phyloP scores from a whole-genome alignment of 2,888 invertebrate genomes.

The Acrocyrtus sp. region DNA sequence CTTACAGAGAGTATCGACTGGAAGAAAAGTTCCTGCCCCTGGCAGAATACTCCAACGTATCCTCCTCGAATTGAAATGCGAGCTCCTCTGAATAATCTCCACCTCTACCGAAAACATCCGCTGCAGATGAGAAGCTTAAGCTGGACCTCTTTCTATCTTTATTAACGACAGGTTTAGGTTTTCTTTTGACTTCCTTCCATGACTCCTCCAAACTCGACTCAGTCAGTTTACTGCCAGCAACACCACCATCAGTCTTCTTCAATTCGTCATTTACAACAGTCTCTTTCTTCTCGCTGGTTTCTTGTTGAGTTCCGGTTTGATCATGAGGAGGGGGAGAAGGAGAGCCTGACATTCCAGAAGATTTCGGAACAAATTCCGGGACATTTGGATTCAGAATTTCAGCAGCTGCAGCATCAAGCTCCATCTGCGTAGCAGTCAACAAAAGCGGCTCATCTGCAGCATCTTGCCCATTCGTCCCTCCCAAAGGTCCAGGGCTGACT shows the following conservation, averaged over 20 bases:
- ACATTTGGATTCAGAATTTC: constrained; percentile 56
- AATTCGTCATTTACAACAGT: neutral
- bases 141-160: constrained; percentile 36
- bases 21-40: constrained; percentile 27
- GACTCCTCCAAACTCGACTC: constrained; percentile 38
- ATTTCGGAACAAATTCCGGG: constrained; percentile 54
- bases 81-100: constrained; percentile 18
- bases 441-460: neutral
- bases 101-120: neutral
- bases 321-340: constrained; percentile 65
- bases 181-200: constrained; percentile 61
- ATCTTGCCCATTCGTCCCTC: neutral
- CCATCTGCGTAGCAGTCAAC: neutral
- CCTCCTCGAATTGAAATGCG: constrained; percentile 27
- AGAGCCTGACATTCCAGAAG: constrained; percentile 69
- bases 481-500: constrained; percentile 58
- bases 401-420: too few species aligned
- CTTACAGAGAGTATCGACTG: constrained; percentile 33
- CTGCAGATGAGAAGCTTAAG: constrained; percentile 12
- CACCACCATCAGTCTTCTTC: constrained; percentile 57
- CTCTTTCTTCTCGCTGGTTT: constrained; percentile 45
- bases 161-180: constrained; percentile 55
- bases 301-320: constrained; percentile 65
- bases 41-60: constrained; percentile 20
- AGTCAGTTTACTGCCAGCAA: constrained; percentile 7